These are phyloP conservation scores for Diabrotica balteata DNA, from an alignment of 2,888 invertebrate species.

Conservation along the genomic window DNA sequence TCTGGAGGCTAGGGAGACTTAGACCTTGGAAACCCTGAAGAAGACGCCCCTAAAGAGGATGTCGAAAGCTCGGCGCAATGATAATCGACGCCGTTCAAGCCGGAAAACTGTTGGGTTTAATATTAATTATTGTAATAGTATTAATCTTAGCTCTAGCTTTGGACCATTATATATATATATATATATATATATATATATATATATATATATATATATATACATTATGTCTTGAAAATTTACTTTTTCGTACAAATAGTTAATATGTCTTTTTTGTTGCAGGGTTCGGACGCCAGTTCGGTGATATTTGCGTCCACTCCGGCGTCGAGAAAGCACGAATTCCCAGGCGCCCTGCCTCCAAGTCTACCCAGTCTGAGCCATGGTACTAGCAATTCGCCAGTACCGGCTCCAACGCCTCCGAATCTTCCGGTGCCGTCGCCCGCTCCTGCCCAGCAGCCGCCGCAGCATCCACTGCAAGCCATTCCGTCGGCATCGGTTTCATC, in stretches of 20 bases:
- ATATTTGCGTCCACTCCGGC: conserved; percentile 66
- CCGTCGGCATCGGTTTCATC: conserved; percentile 49
- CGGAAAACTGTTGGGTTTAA: too few relatives aligned
- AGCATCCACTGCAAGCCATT: conserved; percentile 64
- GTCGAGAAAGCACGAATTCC: conserved; percentile 72
- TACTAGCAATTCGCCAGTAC: conserved; percentile 66
- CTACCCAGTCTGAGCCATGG: conserved; percentile 68
- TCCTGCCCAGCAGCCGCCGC: conserved; percentile 76
- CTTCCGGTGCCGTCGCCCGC: conserved; percentile 70
- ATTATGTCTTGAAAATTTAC: too few relatives aligned
- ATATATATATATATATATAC: too few relatives aligned
- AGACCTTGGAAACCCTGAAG: too few relatives aligned
- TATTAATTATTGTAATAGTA: too few relatives aligned
- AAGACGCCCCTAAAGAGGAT: too few relatives aligned
- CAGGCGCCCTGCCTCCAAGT: conserved; percentile 63
- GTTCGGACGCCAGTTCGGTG: conserved; percentile 77
- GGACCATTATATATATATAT: too few relatives aligned
- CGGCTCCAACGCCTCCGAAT: conserved; percentile 67
- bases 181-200: too few relatives aligned
- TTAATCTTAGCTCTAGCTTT: too few relatives aligned
- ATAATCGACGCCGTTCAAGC: too few relatives aligned
- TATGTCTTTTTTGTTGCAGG: conserved; percentile 61
- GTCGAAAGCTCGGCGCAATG: too few relatives aligned
- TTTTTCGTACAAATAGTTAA: not conserved
- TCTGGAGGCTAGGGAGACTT: too few relatives aligned